Evolutionary conservation across 2,797 vertebrate genomes (phyloP).

Genomic region (Pseudochromis fuscus): DNA sequence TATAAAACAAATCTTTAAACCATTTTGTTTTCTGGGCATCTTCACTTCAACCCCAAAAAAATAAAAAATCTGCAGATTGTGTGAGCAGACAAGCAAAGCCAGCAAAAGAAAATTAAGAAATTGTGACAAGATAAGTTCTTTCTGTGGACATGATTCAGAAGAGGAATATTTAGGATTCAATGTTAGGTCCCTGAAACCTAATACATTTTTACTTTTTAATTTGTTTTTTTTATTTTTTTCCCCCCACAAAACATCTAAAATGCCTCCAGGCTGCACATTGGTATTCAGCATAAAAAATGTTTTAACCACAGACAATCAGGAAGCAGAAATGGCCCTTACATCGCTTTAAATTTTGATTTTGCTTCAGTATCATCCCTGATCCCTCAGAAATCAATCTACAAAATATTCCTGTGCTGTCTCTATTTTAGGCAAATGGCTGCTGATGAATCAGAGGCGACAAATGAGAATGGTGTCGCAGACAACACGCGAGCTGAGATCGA

Average conservation of each 20-base stretch:
- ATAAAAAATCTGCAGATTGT: constrained; percentile 67
- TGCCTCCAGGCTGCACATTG: constrained; percentile 13
- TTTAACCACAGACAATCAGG: not conserved
- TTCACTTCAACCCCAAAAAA: constrained; percentile 64
- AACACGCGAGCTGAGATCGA: constrained; percentile 20
- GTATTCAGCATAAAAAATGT: constrained; percentile 11
- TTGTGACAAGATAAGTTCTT: constrained; percentile 58
- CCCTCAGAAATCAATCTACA: constrained; percentile 14
- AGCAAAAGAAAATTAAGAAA: constrained; percentile 59
- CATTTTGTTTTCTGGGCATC: constrained; percentile 75
- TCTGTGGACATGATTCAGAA: constrained; percentile 55
- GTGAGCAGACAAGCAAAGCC: constrained; percentile 64
- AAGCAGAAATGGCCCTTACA: constrained; percentile 8
- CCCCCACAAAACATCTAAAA: constrained; percentile 28
- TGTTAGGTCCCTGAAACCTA: constrained; percentile 43
- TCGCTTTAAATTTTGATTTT: constrained; percentile 16
- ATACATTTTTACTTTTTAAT: constrained; percentile 26
- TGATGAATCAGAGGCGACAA: constrained; percentile 68
- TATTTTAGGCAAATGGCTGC: constrained; percentile 32
- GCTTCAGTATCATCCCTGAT: constrained; percentile 6
- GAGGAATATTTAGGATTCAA: constrained; percentile 58
- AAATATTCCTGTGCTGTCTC: constrained; percentile 37
- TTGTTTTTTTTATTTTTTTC: constrained; percentile 19
- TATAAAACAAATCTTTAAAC: constrained; percentile 70
- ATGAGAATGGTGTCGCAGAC: constrained; percentile 42